Percentiles rank a stretch among this genome's conserved stretches.
phyloP scores from a whole-genome alignment of 2,797 vertebrate genomes.

The Sebastes trivittatus region DNA sequence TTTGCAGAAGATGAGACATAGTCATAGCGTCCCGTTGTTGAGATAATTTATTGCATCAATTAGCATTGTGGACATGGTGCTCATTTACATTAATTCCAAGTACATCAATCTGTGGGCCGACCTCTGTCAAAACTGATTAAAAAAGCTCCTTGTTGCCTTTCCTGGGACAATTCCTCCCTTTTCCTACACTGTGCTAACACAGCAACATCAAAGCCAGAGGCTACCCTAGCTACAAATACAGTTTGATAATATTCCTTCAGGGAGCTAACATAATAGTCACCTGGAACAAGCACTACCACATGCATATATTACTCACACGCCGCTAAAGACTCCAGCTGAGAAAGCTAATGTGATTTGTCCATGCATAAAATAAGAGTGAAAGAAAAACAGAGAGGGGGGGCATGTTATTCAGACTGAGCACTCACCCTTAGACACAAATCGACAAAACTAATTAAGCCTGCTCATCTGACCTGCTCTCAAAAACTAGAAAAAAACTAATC shows the following conservation, averaged over 20 bases:
- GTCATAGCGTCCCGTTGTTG: background rate
- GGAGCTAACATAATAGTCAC: conserved; percentile 49
- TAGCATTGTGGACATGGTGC: conserved; percentile 23
- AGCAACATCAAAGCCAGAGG: conserved; percentile 35
- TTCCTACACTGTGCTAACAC: conserved; percentile 17
- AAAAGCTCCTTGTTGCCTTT: conserved; percentile 18
- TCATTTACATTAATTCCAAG: conserved; percentile 48
- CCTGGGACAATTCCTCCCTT: background rate
- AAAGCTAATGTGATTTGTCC: conserved; percentile 73
- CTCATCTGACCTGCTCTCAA: conserved; percentile 39
- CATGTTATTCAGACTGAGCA: conserved; percentile 52
- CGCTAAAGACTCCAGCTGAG: conserved; percentile 60
- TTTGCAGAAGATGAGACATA: conserved; percentile 10
- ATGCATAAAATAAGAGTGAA: conserved; percentile 71
- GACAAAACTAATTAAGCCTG: conserved; percentile 58
- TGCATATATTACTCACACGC: conserved; percentile 65
- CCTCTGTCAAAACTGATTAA: conserved; percentile 46
- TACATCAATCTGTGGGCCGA: conserved; percentile 29
- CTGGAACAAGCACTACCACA: conserved; percentile 59
- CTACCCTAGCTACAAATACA: conserved; percentile 34
- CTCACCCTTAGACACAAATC: conserved; percentile 39
- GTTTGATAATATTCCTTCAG: conserved; percentile 46
- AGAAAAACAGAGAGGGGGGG: conserved; percentile 29
- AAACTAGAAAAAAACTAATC: conserved; percentile 40
- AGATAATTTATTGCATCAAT: conserved; percentile 34